Evolutionary conservation across 1,140 invertebrate species (phyloP).

Genomic region (Orchesella cincta): DNA sequence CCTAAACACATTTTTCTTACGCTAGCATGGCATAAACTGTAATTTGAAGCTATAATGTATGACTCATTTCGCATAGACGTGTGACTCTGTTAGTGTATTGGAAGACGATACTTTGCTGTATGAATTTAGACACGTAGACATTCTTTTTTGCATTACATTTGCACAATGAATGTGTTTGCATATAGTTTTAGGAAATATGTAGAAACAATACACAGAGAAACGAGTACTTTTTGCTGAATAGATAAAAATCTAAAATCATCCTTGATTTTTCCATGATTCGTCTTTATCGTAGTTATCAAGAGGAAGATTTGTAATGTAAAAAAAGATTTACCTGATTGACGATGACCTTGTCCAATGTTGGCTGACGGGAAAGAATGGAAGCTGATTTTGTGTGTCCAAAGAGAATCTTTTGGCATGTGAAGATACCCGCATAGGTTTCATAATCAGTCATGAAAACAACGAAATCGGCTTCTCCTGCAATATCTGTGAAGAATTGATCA

Average conservation of each 20-base stretch:
- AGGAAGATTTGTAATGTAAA: background rate
- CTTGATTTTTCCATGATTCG: background rate
- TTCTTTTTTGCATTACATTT: too few relatives aligned
- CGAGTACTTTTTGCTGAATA: background rate
- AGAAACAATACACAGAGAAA: background rate
- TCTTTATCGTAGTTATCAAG: background rate
- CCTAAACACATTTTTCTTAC: too few relatives aligned
- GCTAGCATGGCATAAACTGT: too few relatives aligned
- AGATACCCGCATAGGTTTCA: conserved; percentile 71
- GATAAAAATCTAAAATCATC: background rate
- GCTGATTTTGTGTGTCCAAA: conserved; percentile 74
- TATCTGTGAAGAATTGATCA: too few relatives aligned
- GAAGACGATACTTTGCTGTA: too few relatives aligned
- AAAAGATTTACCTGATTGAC: conserved; percentile 65
- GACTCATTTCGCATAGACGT: too few relatives aligned
- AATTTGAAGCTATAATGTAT: too few relatives aligned
- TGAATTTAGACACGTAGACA: too few relatives aligned
- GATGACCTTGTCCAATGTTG: conserved; percentile 67
- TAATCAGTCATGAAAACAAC: conserved; percentile 76
- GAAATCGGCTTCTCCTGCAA: conserved; percentile 73
- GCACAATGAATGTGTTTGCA: too few relatives aligned
- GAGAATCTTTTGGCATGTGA: conserved; percentile 74
- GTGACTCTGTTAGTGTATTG: too few relatives aligned
- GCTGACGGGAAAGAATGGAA: conserved; percentile 72
- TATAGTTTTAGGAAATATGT: too few relatives aligned